Base-by-base conservation (phyloP, 1,140 invertebrate genomes). In the Batillaria attramentaria region DNA sequence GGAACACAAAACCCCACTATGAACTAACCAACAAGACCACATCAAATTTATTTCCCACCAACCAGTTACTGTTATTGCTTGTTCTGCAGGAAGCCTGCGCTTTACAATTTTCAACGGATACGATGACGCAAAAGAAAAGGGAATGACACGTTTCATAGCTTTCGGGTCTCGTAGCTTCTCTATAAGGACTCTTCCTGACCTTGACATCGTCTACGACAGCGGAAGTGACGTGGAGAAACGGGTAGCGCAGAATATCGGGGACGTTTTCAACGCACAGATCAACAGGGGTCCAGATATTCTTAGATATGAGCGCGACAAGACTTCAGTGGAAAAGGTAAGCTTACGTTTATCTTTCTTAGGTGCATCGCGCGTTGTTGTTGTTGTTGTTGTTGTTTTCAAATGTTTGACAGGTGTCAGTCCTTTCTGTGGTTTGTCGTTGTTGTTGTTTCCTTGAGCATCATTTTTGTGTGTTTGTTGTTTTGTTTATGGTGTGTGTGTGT, bases 151-250 rank as follows among this genome's bases (percentile, higher is more conserved):
- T 35, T 46, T 85, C 18, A 78, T 80, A 62, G 37, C 80, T 1
- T 85, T 77, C 57, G 84, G 84, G n/a, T 81, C 69, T 1, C 50
- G 84, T 5, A 79, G 81, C 60, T 83, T 83, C 57, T 80, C 82
- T 18, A 80, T 85, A 28, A 50, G 81, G 35, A 42, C 54, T 8
- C 78, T 77, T 24, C 78, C 79, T 35, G 77, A 69, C 37, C 82
- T 84, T 78, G 60, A 72, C 20, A 69, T 81, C 3, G 69, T 83
- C 42, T 85, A 83, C 54, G 84, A 85, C 75, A 85, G 84, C 66
- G 82, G 82, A 20, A 75, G 70, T 42, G 76, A 78, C 35, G 43
- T 85, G 0, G 79, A 73, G 41, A 54, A 62, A 10, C 78, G 72
- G 57, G 79, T 72, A 5, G 35, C 73, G 1, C n/a, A 65, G 24